These are phyloP conservation scores for Rhabditophanes sp. DNA, from an alignment of 2,888 invertebrate species.

Conservation along the genomic window DNA sequence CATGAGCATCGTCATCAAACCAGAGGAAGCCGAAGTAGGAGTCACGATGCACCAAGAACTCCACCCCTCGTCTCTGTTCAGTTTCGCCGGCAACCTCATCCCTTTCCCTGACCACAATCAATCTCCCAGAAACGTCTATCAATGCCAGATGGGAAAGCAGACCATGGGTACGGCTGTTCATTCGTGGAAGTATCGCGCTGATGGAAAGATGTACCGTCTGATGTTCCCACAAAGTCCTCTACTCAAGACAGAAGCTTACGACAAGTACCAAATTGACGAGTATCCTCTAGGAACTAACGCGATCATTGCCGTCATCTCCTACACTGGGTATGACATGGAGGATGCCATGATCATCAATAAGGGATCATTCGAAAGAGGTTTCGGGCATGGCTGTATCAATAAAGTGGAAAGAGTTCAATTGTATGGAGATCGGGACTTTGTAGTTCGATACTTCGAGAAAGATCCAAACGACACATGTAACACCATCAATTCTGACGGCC, in stretches of 20 bases:
- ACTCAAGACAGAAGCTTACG: slow-evolving; percentile 51
- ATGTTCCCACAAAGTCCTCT: slow-evolving; percentile 49
- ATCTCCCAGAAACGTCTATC: slow-evolving; percentile 90
- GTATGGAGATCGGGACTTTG: slow-evolving; percentile 3
- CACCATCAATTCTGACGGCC: slow-evolving; percentile 68
- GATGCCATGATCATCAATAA: slow-evolving; percentile 97
- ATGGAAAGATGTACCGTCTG: slow-evolving; percentile 79
- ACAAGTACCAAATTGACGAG: slow-evolving; percentile 70
- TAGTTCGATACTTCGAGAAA: background rate
- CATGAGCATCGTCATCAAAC: slow-evolving; percentile 65
- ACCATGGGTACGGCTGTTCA: slow-evolving; percentile 75
- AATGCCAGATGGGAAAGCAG: slow-evolving; percentile 99
- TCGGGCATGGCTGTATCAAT: slow-evolving; percentile 75
- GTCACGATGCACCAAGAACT: slow-evolving; percentile 64
- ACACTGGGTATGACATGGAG: too few relatives aligned
- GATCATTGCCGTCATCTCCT: slow-evolving; percentile 89
- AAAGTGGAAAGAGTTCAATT: slow-evolving; percentile 60
- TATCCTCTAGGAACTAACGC: slow-evolving; percentile 93
- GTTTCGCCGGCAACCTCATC: slow-evolving; percentile 76
- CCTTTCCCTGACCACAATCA: slow-evolving; percentile 97
- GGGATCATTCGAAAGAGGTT: slow-evolving; percentile 75
- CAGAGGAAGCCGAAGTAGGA: slow-evolving; percentile 60
- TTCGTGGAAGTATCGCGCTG: slow-evolving; percentile 55
- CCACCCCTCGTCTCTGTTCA: slow-evolving; percentile 69
- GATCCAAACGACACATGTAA: slow-evolving; percentile 15